A percentile compares a stretch with the other conserved stretches of the same genome.
Conservation (phyloP, 2,797 vertebrate species). For the Poecilia picta region DNA sequence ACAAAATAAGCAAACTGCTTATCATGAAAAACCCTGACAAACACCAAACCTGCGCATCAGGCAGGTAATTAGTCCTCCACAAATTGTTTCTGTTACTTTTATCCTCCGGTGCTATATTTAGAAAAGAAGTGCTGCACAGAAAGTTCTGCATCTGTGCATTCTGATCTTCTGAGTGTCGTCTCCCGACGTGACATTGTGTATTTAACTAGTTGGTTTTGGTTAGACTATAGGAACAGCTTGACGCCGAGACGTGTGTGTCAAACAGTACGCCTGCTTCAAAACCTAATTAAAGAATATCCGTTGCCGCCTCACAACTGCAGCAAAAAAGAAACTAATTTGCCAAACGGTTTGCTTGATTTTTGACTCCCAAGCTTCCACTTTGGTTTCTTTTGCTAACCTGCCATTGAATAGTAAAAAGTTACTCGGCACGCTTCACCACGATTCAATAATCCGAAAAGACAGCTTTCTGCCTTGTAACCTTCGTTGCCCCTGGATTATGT, state of each 20-base stretch:
- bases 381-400: background rate
- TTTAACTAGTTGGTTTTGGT: background rate
- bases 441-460: background rate
- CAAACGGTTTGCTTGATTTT: background rate
- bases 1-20: slow-evolving; percentile 39
- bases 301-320: background rate
- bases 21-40: slow-evolving; percentile 49
- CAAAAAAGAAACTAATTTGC: background rate
- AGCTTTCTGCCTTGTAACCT: background rate
- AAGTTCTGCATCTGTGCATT: slow-evolving; percentile 14
- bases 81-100: slow-evolving; percentile 32
- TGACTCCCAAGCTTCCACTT: background rate
- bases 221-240: background rate
- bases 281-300: slow-evolving; percentile 1
- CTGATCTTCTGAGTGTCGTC: slow-evolving; percentile 1
- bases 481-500: background rate
- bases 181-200: background rate
- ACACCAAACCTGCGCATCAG: slow-evolving; percentile 32
- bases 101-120: slow-evolving; percentile 25
- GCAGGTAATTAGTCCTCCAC: slow-evolving; percentile 47
- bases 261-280: background rate
- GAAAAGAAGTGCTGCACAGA: background rate
- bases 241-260: slow-evolving; percentile 2
- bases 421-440: background rate
- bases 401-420: background rate